Evolutionary conservation across 2,797 vertebrate genomes (phyloP).

Genomic region (Sibirionetta formosa): DNA sequence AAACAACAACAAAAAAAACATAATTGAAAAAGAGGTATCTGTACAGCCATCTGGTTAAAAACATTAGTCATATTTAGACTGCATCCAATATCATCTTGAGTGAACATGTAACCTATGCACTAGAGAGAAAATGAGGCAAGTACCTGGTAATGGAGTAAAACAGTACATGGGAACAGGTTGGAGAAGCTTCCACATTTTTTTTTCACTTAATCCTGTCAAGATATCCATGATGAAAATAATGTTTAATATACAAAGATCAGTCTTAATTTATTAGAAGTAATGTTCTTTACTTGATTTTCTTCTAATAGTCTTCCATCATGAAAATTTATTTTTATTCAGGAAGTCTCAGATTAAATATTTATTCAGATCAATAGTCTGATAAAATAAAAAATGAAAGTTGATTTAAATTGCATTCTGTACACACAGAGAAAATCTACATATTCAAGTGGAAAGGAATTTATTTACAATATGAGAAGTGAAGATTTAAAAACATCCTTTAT

Average conservation of each 20-base stretch:
- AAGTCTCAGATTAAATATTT: slow-evolving; percentile 41
- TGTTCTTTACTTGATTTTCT: slow-evolving; percentile 6
- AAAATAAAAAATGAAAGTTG: neutral
- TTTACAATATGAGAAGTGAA: neutral
- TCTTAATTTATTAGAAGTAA: neutral
- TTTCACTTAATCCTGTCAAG: neutral
- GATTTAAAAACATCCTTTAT: neutral
- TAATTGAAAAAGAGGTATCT: neutral
- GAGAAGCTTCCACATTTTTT: neutral
- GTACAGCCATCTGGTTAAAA: slow-evolving; percentile 34
- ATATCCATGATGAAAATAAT: neutral
- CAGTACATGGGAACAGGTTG: neutral
- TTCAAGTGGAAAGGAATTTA: neutral
- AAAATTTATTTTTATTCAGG: slow-evolving; percentile 24
- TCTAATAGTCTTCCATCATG: neutral
- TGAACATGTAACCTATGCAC: neutral
- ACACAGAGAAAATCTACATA: neutral
- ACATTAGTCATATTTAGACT: slow-evolving; percentile 19
- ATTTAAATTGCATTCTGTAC: neutral
- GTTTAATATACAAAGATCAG: slow-evolving; percentile 19
- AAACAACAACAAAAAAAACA: neutral
- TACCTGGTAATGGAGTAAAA: neutral
- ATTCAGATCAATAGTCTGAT: neutral
- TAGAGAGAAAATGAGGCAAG: neutral
- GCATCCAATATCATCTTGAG: neutral